Evolutionary conservation across 1,140 invertebrate species (phyloP).

Genomic region (Campoletis sonorensis): DNA sequence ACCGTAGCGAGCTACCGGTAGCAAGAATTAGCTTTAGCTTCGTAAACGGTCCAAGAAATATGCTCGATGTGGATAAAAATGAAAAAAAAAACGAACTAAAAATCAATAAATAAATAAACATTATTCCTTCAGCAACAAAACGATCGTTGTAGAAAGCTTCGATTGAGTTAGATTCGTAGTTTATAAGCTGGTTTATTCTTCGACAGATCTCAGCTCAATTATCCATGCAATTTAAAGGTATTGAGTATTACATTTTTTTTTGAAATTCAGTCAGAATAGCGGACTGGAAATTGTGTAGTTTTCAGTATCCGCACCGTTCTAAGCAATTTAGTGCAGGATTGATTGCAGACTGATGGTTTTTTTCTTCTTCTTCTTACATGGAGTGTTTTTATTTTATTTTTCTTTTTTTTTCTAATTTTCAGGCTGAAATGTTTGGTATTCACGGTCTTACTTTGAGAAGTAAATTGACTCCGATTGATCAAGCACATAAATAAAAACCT

Average conservation of each 20-base stretch:
- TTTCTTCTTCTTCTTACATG: too few relatives aligned
- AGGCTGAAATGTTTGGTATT: too few relatives aligned
- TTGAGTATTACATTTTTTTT: neutral
- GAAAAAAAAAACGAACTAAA: too few relatives aligned
- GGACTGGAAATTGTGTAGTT: neutral
- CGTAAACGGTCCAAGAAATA: conserved; percentile 1
- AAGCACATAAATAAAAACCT: too few relatives aligned
- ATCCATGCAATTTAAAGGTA: neutral
- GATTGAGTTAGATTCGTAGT: conserved; percentile 12
- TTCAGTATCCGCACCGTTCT: neutral
- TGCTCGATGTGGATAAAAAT: neutral
- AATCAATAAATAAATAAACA: too few relatives aligned
- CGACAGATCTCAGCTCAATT: neutral
- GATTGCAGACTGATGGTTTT: too few relatives aligned
- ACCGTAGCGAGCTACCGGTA: conserved; percentile 9
- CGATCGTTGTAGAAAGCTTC: neutral
- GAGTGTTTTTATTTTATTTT: too few relatives aligned
- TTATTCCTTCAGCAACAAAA: neutral
- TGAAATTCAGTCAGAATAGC: neutral
- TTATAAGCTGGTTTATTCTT: conserved; percentile 21
- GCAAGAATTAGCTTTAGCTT: conserved; percentile 7
- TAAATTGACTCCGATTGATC: too few relatives aligned
- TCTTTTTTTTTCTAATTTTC: too few relatives aligned
- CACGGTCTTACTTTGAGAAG: too few relatives aligned
- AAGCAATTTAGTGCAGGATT: too few relatives aligned